These are phyloP conservation scores for Hippocampus guttulatus DNA, from an alignment of 2,113 vertebrate genomes.

Conservation along the genomic window DNA sequence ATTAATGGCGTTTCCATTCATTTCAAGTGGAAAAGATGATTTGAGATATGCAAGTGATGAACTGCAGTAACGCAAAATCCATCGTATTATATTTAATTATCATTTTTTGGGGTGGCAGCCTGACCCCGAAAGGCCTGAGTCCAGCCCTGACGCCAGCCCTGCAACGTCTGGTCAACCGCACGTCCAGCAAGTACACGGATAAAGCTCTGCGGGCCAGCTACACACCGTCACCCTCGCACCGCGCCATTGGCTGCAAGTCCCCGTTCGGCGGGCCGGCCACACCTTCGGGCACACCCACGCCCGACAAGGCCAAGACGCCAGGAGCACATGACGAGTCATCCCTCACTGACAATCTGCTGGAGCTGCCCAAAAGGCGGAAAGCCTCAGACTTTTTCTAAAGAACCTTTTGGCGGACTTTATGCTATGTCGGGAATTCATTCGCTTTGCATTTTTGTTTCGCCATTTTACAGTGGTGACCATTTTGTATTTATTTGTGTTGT, in stretches of 20 bases:
- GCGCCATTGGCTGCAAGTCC: constrained; percentile 75
- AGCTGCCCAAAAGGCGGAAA: constrained; percentile 92
- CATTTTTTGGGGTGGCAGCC: constrained; percentile 67
- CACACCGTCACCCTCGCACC: constrained; percentile 88
- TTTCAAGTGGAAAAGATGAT: no score
- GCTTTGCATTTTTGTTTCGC: neutral
- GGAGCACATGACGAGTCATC: constrained; percentile 85
- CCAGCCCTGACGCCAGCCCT: constrained; percentile 91
- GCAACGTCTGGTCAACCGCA: constrained; percentile 88
- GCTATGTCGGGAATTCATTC: constrained; percentile 7
- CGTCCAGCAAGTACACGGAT: constrained; percentile 93
- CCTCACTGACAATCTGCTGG: constrained; percentile 92
- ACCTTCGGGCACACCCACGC: constrained; percentile 76
- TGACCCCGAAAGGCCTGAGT: constrained; percentile 90
- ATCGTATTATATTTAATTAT: no score
- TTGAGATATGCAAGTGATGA: no score
- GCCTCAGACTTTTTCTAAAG: constrained; percentile 80
- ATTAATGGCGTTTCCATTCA: no score
- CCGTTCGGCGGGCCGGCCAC: constrained; percentile 74
- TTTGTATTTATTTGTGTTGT: neutral
- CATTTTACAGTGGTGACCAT: neutral
- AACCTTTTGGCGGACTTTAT: constrained; percentile 7
- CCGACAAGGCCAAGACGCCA: constrained; percentile 77
- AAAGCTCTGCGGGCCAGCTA: constrained; percentile 95
- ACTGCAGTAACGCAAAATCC: no score